phyloP scores from a whole-genome alignment of 2,797 vertebrate species.

The Alca torda region DNA sequence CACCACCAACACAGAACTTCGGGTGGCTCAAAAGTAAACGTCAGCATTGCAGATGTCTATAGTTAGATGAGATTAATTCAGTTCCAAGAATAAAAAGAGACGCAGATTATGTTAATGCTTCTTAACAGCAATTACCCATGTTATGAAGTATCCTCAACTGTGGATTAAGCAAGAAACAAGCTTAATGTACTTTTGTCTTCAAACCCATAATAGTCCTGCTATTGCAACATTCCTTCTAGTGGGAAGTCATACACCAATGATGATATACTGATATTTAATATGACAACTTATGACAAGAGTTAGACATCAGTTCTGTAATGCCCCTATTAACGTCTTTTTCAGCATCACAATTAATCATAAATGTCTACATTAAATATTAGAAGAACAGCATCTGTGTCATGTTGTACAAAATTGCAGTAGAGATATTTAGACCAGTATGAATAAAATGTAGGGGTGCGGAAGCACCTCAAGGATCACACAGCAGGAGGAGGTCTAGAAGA shows the following conservation, averaged over 20 bases:
- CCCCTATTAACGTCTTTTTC: background rate
- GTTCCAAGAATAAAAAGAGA: background rate
- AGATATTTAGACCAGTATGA: background rate
- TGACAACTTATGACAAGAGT: background rate
- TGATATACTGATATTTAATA: background rate
- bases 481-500: background rate
- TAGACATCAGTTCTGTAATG: background rate
- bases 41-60: background rate
- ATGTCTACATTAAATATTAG: background rate
- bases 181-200: background rate
- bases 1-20: background rate
- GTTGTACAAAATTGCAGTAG: background rate
- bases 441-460: background rate
- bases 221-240: background rate
- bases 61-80: background rate
- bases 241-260: background rate
- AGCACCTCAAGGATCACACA: background rate
- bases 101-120: background rate
- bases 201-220: background rate
- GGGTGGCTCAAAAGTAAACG: background rate
- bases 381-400: background rate
- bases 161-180: conserved; percentile 9
- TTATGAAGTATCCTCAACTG: background rate
- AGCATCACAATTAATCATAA: background rate
- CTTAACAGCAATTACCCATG: background rate